Evolutionary conservation across 2,113 vertebrate genomes (phyloP), one percentile per base, ranked within the genome.

Genomic region (Mustelus asterias): DNA sequence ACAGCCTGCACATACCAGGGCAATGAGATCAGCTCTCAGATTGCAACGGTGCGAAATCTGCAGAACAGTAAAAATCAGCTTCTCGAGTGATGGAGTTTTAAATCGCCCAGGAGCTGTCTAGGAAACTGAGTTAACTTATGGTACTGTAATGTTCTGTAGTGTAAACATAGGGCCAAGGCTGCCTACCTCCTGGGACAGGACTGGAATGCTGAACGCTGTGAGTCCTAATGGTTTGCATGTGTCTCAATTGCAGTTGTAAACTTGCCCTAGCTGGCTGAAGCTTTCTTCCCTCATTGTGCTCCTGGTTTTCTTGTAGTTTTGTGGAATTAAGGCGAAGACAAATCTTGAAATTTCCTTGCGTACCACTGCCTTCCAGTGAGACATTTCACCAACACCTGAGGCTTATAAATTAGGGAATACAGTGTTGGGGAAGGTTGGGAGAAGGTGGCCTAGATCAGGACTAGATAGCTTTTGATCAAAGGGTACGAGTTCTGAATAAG

Each of bases 141-240:
- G 65, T 44, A 95, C 41, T 95, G 67, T 95, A 72, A 72, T 95
- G 67, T 69, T 54, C 94, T 95, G 93, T 29, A 95, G 94, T 95
- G 94, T 95, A 95, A 95, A 95, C 67, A 95, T 72, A 70, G 67
- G 54, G 69, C 65, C 44, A 41, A 95, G 69, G 67, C 69, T 33
- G 37, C 26, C 69, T 72, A 54, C 26, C 94, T 76, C 94, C 69
- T 95, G 94, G 94, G 94, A 95, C 67, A 72, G 41, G 54, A 26
- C 41, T 95, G 94, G 94, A 95, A 95, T 95, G 94, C 69, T 95
- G 67, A 95, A 76, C 94, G 33, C 24, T 95, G 67, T 26, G 24
- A 41, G 67, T 95, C 69, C 94, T 95, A 95, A 95, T 95, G 94
- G 94, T 95, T 95, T 95, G 94, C 94, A 95, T 95, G 94, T 95